A percentile compares a stretch with the other conserved stretches of the same genome.
Conservation (phyloP, 2,113 vertebrate species). For the Datnioides undecimradiatus region DNA sequence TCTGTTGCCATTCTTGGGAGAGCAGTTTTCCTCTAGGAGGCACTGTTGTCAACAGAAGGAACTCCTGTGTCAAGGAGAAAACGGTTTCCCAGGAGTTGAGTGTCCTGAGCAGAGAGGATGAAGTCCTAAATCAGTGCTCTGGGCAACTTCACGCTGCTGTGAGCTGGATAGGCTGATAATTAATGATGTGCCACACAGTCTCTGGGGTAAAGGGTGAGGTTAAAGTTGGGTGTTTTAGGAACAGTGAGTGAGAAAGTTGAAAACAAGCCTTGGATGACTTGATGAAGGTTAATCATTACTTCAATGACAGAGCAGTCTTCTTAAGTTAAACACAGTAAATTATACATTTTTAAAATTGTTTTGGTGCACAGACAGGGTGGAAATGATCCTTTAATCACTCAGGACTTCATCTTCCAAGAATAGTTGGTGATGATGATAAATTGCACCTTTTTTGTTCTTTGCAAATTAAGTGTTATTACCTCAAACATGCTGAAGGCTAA, state of each 20-base stretch:
- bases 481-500: background rate
- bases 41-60: constrained; percentile 61
- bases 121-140: background rate
- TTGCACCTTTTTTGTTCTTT: background rate
- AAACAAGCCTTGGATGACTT: background rate
- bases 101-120: background rate
- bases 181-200: background rate
- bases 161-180: constrained; percentile 5
- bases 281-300: background rate
- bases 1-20: background rate
- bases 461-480: constrained; percentile 4
- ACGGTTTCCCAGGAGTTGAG: background rate
- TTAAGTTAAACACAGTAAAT: background rate
- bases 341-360: background rate
- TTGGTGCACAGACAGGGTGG: background rate
- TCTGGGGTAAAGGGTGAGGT: background rate
- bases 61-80: background rate
- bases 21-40: constrained; percentile 73
- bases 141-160: background rate
- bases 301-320: background rate
- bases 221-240: background rate
- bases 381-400: background rate
- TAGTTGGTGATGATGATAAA: background rate
- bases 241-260: background rate
- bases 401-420: background rate